Base-by-base conservation (phyloP, 2,888 invertebrate genomes). In the Bhutanitis thaidina region DNA sequence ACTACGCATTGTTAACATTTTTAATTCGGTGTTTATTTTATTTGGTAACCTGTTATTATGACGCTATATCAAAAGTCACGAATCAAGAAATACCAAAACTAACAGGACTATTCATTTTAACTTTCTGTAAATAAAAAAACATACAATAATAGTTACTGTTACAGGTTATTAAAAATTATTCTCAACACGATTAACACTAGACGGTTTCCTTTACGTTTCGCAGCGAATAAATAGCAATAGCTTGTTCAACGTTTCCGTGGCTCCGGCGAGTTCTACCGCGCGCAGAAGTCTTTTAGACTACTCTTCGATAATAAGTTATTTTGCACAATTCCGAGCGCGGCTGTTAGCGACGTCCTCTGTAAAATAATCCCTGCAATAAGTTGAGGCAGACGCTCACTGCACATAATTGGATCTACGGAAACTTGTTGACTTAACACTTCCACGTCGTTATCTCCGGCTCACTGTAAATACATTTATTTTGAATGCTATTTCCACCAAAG, bases 391-490 rank as follows among this genome's bases (percentile, higher is more conserved):
- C 36, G 36, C 36, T 15, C 34, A 25, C 40, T 40, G 40, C 32
- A 38, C 39, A 27, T 39, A 50, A 50, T 50, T 50, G 44, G 44
- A 50, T 50, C 41, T 12, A 41, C 16, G 16, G 29, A 3, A 29
- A 36, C 35, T 43, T 35, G 43, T 43, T 43, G 43, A 43, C 43
- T 43, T 35, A 43, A 43, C 43, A 43, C 43, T 35, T 35, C 14
- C 10, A 8, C 9, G 12, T n/a, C 34, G 13, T 43, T 43, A 35
- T 20, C 34, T 32, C 20, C n/a, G 8, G 15, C 13, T n/a, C 9
- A 10, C 29, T 34, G 32, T 7, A 34, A 43, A 35, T 43, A 40
- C 27, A 40, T 40, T 40, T 14, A 40, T 27, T 39, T 47, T 20
- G 15, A 38, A 30, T 20, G 20, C 29, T 38, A 15, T 8, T 30